A percentile compares a stretch with the other conserved stretches of the same genome.
These are phyloP conservation scores for Miniopterus natalensis DNA, from an alignment of 2,113 vertebrate genomes.

Conservation along the genomic window DNA sequence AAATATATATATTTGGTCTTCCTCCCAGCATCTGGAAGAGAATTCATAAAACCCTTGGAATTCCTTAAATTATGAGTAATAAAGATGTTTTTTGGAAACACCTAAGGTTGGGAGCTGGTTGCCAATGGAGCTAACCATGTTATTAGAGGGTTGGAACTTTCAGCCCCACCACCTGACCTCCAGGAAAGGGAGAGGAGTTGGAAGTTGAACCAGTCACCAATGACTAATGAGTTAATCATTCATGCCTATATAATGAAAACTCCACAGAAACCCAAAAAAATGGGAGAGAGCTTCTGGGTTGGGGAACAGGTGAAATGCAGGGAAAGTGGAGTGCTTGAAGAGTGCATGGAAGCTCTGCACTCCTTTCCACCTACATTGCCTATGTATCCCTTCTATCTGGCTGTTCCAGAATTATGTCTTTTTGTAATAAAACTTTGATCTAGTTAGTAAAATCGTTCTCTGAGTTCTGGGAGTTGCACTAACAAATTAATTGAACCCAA, in stretches of 20 bases:
- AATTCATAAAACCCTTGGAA: not conserved
- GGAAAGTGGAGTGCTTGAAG: not conserved
- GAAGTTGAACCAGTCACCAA: not conserved
- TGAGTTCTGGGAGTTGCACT: not conserved
- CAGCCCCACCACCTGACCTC: not conserved
- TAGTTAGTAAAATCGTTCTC: not conserved
- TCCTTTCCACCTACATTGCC: not conserved
- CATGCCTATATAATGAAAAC: not conserved
- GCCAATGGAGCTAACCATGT: not conserved
- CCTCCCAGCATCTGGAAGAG: not conserved
- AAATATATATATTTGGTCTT: not conserved
- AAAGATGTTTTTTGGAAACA: not conserved
- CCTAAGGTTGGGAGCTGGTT: not conserved
- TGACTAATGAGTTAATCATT: not conserved
- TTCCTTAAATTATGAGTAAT: not conserved
- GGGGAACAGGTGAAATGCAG: not conserved
- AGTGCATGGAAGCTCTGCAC: not conserved
- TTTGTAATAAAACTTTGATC: not conserved
- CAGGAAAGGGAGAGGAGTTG: not conserved
- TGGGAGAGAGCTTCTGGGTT: not conserved
- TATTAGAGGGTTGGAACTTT: not conserved
- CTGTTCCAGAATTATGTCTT: too few relatives aligned
- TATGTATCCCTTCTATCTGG: not conserved
- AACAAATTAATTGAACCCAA: not conserved
- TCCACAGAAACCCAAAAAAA: not conserved